Evolutionary conservation across 2,797 vertebrate species (phyloP), one percentile per base, ranked within the genome.

Genomic region (Channa striata): DNA sequence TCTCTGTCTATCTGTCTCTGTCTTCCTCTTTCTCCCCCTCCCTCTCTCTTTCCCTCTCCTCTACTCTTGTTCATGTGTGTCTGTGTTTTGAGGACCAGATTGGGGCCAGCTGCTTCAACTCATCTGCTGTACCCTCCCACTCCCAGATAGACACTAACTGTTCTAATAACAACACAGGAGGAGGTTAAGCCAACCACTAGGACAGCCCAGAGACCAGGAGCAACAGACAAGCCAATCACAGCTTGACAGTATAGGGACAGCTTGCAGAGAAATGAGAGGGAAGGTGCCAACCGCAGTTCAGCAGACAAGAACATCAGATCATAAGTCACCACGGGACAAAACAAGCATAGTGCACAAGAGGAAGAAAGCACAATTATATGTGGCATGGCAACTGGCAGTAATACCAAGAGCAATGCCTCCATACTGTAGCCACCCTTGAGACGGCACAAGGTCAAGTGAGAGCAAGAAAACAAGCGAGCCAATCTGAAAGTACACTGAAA

Each of bases 61-160:
- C 47, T 8, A 79, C 59, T 73, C 69, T 73, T 53, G 0, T 50
- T 53, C 47, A 52, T 70, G 47, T 72, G 59, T 48, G 77, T 78
- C 53, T 77, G 66, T 75, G 81, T 81, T 67, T 77, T 80, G 79
- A 87, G 73, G 87, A 87, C 82, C 87, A 89, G 87, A 83, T 86
- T 79, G 72, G 33, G 83, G 77, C 88, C 89, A 91, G 89, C 85
- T 93, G 89, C 88, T 92, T 87, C 76, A 78, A 85, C 83, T 87
- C 79, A 21, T 86, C 80, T 72, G 73, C 69, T 61, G 70, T 67
- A 57, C 79, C 56, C 77, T 78, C 72, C 50, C 30, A 0, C 77
- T 84, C 86, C 77, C 88, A 82, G 75, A 81, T 85, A 88, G 85
- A 78, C 82, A 81, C 82, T 86, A 87, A 89, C 76, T 71, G 83